Evolutionary conservation across 2,888 invertebrate genomes (phyloP), one percentile per base, ranked within the genome.

Genomic region (Dione juno): DNA sequence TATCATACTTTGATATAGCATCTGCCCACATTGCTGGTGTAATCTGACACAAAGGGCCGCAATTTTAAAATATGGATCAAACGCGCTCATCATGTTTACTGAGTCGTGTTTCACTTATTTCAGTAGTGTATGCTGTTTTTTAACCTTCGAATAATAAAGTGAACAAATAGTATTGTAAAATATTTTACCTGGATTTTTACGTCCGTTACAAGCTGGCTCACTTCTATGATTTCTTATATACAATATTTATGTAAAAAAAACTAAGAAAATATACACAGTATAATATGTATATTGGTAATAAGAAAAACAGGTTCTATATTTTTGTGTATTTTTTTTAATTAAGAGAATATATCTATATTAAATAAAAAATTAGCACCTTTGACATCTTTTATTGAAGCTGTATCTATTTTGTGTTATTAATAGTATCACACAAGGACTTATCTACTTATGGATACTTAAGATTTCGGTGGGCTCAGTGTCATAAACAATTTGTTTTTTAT

Each of bases 31-130:
- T 66, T 59, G 52, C 50, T 50, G 58, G n/a, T 57, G 66, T 59
- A 66, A 70, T 66, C 50, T 28, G 69, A 70, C 59, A 53, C 70
- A 70, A 70, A 70, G 70, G 66, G 66, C 66, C 66, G 70, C 66
- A 50, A 58, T 59, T 70, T 59, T 70, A 58, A 65, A 58, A 50
- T 70, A 58, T 59, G 35, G 45, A 43, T 58, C 52, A 70, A 58
- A 65, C 52, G 40, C 45, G 28, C 19, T 66, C 58, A 19, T 70
- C 35, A 41, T 66, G 59, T 43, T 66, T 66, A 59, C 41, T 35
- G 35, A 41, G 41, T 59, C 41, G 40, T 57, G 58, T 48, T 70
- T 59, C 45, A 70, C 52, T 66, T 66, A 50, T 58, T 69, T 59
- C 50, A 50, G 52, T 50, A 54, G n/a, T 37, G 45, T 13, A 41